Evolutionary conservation across 2,888 invertebrate species (phyloP), one percentile per base, ranked within the genome.

Genomic region (Gastrophysa polygoni): DNA sequence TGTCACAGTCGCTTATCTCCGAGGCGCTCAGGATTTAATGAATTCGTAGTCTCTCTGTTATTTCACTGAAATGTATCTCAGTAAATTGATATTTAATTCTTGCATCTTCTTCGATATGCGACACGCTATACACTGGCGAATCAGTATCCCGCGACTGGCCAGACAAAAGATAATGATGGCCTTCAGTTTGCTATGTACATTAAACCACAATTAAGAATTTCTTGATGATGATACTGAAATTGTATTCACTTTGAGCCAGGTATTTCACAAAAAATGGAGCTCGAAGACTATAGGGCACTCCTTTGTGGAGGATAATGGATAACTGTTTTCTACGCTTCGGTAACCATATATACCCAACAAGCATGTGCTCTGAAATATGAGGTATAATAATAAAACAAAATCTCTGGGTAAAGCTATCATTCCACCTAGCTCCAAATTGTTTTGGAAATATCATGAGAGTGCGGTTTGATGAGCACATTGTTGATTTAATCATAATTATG

Each of bases 51-150:
- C 72, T 71, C 69, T 67, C 69, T 73, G 74, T 74, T 74, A 73
- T 74, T 75, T 70, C 68, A 73, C 70, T 74, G 72, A 74, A 74
- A 74, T 71, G 73, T 71, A 73, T 75, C 75, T 74, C 73, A 75
- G 75, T 75, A 77, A 76, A 77, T 76, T 77, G 77, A 76, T 75
- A 77, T 77, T 75, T 76, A 76, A 77, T 76, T 77, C 73, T 71
- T 68, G 62, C 59, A 54, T 51, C 64, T 38, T 59, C 52, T 68
- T 67, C 68, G 73, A 75, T 73, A 74, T 64, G 71, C 69, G 71
- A 73, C 73, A 75, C 73, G 74, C 74, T 60, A n/a, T n/a, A 67
- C 63, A 52, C 44, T 24, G 6, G 48, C 56, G 63, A 44, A 62
- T 56, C 38, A 56, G 46, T 47, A 59, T 50, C 50, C 56, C 57